A percentile compares a stretch with the other conserved stretches of the same genome.
Conservation (phyloP, 2,113 vertebrate species). For the Pycnonotus jocosus region DNA sequence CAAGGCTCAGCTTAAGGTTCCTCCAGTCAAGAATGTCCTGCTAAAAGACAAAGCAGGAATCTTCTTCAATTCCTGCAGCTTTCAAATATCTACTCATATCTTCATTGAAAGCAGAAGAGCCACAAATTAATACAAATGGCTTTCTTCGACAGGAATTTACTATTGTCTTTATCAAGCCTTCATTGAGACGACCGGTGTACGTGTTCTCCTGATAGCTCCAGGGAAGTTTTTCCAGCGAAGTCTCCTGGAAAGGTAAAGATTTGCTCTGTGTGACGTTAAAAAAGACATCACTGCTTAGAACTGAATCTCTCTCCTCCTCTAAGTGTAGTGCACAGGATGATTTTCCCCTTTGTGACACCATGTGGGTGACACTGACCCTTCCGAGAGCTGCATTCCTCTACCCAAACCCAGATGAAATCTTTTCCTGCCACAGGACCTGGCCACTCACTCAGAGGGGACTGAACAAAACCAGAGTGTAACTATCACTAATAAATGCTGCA, state of each 20-base stretch:
- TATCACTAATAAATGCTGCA: background rate
- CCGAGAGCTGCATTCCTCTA: background rate
- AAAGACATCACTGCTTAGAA: background rate
- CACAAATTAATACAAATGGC: conserved; percentile 74
- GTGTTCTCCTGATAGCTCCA: conserved; percentile 75
- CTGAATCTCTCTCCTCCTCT: background rate
- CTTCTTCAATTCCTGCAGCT: conserved; percentile 51
- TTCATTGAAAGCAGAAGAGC: conserved; percentile 68
- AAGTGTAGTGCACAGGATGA: background rate
- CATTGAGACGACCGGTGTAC: conserved; percentile 52
- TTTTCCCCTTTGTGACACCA: background rate
- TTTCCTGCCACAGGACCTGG: background rate
- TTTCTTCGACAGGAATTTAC: conserved; percentile 61
- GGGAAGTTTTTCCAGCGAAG: conserved; percentile 64
- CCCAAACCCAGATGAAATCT: background rate
- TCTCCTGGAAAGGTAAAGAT: conserved; percentile 62
- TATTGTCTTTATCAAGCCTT: conserved; percentile 47
- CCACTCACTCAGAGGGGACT: background rate
- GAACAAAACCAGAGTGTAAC: background rate
- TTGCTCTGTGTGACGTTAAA: background rate
- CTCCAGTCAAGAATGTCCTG: background rate
- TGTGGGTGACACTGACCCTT: background rate
- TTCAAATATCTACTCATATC: conserved; percentile 67
- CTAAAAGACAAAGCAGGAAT: conserved; percentile 75
- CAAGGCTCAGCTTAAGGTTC: background rate